Conservation (phyloP, 1,140 invertebrate species). For the Trichonephila clavata region DNA sequence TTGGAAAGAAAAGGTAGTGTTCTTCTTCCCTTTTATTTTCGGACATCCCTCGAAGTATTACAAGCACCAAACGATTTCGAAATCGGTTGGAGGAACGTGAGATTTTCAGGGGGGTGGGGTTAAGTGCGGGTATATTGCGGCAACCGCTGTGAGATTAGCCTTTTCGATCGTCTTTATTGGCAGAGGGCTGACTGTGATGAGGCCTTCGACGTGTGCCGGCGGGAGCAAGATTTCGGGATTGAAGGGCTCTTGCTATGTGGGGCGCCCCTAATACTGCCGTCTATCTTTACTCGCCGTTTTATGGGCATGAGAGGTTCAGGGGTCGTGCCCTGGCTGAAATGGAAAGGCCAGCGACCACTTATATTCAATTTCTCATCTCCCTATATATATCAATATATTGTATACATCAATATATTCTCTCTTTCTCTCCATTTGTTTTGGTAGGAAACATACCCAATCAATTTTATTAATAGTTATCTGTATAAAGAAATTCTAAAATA, state of each 20-base stretch:
- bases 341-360: no score
- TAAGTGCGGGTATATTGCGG: slow-evolving; percentile 24
- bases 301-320: slow-evolving; percentile 45
- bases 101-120: not conserved
- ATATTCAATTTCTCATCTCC: not conserved
- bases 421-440: no score
- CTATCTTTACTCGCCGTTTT: slow-evolving; percentile 61
- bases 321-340: slow-evolving; percentile 20
- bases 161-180: slow-evolving; percentile 70
- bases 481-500: no score
- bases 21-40: not conserved
- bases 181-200: slow-evolving; percentile 60
- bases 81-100: not conserved
- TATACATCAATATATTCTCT: no score
- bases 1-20: not conserved
- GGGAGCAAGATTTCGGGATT: slow-evolving; percentile 62
- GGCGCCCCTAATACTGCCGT: slow-evolving; percentile 44
- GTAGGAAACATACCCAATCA: no score
- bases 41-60: not conserved
- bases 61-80: not conserved
- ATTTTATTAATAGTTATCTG: no score
- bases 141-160: slow-evolving; percentile 61
- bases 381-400: not conserved
- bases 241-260: slow-evolving; percentile 48
- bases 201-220: not conserved